Percentiles rank a stretch among this genome's conserved stretches.
Conservation (phyloP, 1,140 invertebrate genomes). For the Brachionus rubens region DNA sequence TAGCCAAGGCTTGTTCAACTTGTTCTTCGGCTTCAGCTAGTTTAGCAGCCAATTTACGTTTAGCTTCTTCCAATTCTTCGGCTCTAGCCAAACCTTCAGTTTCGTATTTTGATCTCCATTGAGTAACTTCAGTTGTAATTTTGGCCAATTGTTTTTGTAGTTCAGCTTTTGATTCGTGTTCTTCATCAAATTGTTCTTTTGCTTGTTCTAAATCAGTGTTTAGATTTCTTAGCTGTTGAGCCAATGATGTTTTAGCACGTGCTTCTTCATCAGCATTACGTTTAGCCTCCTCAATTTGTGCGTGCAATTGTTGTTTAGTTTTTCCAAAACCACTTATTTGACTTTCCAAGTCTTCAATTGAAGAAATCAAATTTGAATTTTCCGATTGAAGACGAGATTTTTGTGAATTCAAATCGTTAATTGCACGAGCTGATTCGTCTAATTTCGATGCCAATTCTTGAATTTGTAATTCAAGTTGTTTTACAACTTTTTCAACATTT, state of each 20-base stretch:
- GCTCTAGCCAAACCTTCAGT: slow-evolving; percentile 72
- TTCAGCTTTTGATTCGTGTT: slow-evolving; percentile 69
- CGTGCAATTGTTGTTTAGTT: slow-evolving; percentile 29
- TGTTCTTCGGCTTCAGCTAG: slow-evolving; percentile 88
- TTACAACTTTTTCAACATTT: slow-evolving; percentile 89
- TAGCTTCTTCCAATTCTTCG: slow-evolving; percentile 96
- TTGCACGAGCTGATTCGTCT: slow-evolving; percentile 65
- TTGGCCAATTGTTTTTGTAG: slow-evolving; percentile 91
- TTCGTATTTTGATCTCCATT: slow-evolving; percentile 53
- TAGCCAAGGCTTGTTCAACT: slow-evolving; percentile 79
- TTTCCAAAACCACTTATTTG: slow-evolving; percentile 35
- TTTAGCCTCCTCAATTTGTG: slow-evolving; percentile 50
- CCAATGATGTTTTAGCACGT: slow-evolving; percentile 47
- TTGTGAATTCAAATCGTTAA: slow-evolving; percentile 44
- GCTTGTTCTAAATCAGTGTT: slow-evolving; percentile 95
- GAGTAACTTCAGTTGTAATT: slow-evolving; percentile 80
- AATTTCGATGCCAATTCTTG: slow-evolving; percentile 87
- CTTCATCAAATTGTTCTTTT: slow-evolving; percentile 88
- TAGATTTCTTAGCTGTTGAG: slow-evolving; percentile 69
- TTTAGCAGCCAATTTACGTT: slow-evolving; percentile 91
- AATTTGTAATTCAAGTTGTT: slow-evolving; percentile 87
- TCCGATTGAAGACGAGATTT: slow-evolving; percentile 12
- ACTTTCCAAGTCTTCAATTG: slow-evolving; percentile 33
- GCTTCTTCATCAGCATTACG: slow-evolving; percentile 55
- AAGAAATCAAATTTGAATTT: slow-evolving; percentile 10